Evolutionary conservation across 2,113 vertebrate genomes (phyloP).

Genomic region (Naja naja): DNA sequence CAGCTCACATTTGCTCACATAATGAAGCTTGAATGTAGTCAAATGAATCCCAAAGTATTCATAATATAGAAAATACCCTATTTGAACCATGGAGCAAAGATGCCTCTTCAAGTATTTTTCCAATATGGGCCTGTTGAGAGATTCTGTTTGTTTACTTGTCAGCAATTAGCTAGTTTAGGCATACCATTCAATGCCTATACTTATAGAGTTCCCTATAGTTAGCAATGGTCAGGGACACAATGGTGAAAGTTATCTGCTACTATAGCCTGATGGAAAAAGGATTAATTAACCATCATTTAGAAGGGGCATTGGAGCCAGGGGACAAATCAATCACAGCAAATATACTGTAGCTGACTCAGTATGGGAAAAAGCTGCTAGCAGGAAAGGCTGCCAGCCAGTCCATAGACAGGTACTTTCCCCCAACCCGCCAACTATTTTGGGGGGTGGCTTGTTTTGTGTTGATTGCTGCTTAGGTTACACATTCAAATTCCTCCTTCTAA

Average conservation of each 20-base stretch:
- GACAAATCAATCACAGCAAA: not conserved
- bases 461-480: not conserved
- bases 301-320: not conserved
- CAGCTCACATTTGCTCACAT: not conserved
- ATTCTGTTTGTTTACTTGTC: not conserved
- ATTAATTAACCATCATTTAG: not conserved
- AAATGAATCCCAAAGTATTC: not conserved
- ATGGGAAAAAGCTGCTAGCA: not conserved
- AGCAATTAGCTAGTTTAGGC: not conserved
- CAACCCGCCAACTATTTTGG: not conserved
- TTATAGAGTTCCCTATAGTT: not conserved
- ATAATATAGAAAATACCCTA: not conserved
- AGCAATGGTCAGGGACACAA: not conserved
- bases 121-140: not conserved
- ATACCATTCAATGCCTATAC: not conserved
- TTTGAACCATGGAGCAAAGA: not conserved
- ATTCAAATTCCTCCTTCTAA: not conserved
- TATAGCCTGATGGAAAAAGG: not conserved
- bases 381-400: not conserved
- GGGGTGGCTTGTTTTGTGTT: not conserved
- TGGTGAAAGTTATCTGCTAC: not conserved
- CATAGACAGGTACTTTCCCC: not conserved
- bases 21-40: not conserved
- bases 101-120: not conserved
- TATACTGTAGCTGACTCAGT: not conserved